A percentile compares a stretch with the other conserved stretches of the same genome.
Evolutionary conservation across 2,888 invertebrate species (phyloP).

Genomic region (Selenia dentaria): DNA sequence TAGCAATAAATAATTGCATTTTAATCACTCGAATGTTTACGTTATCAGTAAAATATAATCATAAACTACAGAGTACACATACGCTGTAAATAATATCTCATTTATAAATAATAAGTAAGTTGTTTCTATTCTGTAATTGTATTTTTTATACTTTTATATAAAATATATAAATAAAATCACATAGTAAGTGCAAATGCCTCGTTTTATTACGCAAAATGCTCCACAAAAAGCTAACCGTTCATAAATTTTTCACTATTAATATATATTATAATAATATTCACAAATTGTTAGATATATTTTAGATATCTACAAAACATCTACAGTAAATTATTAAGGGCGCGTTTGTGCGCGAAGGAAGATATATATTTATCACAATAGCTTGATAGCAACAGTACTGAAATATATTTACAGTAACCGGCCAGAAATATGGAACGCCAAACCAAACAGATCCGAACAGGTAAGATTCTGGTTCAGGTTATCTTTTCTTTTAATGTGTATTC

Average conservation of each 20-base stretch:
- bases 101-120: not conserved
- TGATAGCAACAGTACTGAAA: constrained; percentile 30
- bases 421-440: constrained; percentile 3
- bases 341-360: constrained; percentile 45
- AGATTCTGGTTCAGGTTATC: no score
- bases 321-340: constrained; percentile 26
- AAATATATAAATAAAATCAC: constrained; percentile 52
- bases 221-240: constrained; percentile 80
- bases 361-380: constrained; percentile 62
- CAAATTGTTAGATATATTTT: constrained; percentile 54
- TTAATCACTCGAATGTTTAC: no score
- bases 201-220: constrained; percentile 79
- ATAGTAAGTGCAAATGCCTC: constrained; percentile 67
- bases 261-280: constrained; percentile 50
- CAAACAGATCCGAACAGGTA: no score
- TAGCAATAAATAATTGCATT: no score
- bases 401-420: constrained; percentile 6
- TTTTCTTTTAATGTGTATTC: no score
- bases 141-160: constrained; percentile 10
- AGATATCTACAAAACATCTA: constrained; percentile 38
- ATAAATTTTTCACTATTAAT: constrained; percentile 72
- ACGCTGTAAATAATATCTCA: not conserved
- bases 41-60: no score
- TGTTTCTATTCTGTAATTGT: not conserved
- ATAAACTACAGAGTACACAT: no score